Base-by-base conservation (phyloP, 2,113 vertebrate species). In the Lota lota region DNA sequence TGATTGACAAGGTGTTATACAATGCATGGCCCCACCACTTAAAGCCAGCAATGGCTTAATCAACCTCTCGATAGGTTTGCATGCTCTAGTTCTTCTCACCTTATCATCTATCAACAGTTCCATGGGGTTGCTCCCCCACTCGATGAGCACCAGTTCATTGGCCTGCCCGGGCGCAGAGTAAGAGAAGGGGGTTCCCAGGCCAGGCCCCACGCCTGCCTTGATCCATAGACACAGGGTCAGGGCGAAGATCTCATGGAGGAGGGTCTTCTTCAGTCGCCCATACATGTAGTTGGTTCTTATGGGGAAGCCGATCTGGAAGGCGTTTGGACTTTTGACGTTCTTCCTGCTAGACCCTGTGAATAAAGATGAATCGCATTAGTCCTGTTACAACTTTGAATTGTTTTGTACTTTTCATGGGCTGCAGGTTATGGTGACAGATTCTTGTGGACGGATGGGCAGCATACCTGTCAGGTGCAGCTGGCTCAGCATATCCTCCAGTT, bases 271-370 rank as follows among this genome's bases (percentile, higher is more conserved):
- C 69, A 92, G n/a, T 0, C 83, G 81, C 1, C 90, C 90, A 5
- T 91, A 90, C 92, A 93, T 93, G 83, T 92, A 93, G 85, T 92
- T 91, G 17, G 87, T 92, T 53, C 90, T 88, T 80, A 92, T 88
- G 33, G 92, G 92, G 80, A 93, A 93, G 61, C 90, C 89, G 63
- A 93, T 88, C 83, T 93, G 89, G 73, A 93, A 93, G 20, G 76
- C 76, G 5, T 87, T 88, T 0, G 75, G 77, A 57, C 65, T 80
- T 62, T 74, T 79, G 3, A 53, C 11, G 20, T 73, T 78, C 24
- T 74, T 88, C 67, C 78, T 90, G 64, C 54, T 74, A 5, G 82
- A 67, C 56, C 82, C 91, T 92, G 88, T 24, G 61, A 57, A 66
- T 10, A 36, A 59, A 56, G 24, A 54, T 33, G 24, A 65, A 18